phyloP scores from a whole-genome alignment of 1,140 invertebrate genomes.

The Pseudomyrmex cubaensis region DNA sequence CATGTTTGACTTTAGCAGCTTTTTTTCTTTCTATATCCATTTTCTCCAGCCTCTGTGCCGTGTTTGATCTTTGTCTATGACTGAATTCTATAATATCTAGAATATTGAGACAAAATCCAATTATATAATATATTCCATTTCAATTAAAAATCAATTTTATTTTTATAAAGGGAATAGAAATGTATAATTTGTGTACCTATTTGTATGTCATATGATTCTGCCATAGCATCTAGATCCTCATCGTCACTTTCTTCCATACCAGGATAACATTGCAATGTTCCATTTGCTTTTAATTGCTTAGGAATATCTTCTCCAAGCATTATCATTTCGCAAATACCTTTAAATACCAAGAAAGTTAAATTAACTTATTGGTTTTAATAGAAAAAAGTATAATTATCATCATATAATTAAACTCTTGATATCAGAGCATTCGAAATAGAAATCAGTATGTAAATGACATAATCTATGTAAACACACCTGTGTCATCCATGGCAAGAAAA shows the following conservation, averaged over 20 bases:
- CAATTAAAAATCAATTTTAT: too few relatives aligned
- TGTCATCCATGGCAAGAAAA: conserved; percentile 98
- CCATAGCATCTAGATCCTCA: conserved; percentile 88
- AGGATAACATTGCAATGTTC: conserved; percentile 89
- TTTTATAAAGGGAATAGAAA: not conserved
- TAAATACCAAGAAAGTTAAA: conserved; percentile 13
- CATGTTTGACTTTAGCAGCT: conserved; percentile 91
- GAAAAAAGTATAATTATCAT: conserved; percentile 12
- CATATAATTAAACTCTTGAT: not conserved
- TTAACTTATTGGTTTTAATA: not conserved
- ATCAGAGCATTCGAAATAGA: not conserved
- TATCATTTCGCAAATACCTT: conserved; percentile 91
- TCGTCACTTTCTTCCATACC: conserved; percentile 92
- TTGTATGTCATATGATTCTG: conserved; percentile 90
- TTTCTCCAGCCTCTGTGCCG: conserved; percentile 94
- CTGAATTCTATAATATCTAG: conserved; percentile 83
- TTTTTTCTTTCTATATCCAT: conserved; percentile 94
- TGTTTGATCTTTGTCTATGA: conserved; percentile 92
- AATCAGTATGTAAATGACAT: not conserved
- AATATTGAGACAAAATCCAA: too few relatives aligned
- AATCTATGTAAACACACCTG: conserved; percentile 86
- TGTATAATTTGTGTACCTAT: conserved; percentile 85
- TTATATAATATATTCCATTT: too few relatives aligned
- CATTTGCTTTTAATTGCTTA: conserved; percentile 85
- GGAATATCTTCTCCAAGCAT: conserved; percentile 92